Base-by-base conservation (phyloP, 1,140 invertebrate species). In the Plectrocnemia conspersa region DNA sequence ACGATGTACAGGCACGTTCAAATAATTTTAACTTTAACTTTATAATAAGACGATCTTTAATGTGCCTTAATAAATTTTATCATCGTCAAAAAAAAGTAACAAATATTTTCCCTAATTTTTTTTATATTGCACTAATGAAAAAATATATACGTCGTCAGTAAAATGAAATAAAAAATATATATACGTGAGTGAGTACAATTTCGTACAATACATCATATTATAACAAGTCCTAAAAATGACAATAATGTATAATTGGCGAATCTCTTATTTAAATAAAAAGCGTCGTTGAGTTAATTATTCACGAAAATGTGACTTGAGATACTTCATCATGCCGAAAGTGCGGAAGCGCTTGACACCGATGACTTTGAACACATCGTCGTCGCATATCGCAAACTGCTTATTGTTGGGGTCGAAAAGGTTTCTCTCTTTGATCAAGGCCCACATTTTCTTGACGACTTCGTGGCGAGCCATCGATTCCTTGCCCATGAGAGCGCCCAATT, bases 271-370 rank as follows among this genome's bases (percentile, higher is more conserved):
- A n/a, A n/a, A n/a, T n/a, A n/a, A n/a, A n/a, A n/a, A 40, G 42
- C 9, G 18, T 36, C n/a, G n/a, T n/a, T n/a, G n/a, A n/a, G n/a
- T n/a, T n/a, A n/a, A n/a, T 77, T 84, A 84, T 64, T 84, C 82
- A 65, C 87, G 73, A 75, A 96, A 93, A 74, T 96, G 91, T 58
- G 85, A 82, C 73, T 93, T 93, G 55, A 96, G 77, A 71, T 91
- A 91, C 69, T 95, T 95, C 86, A 96, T 91, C 91, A 95, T 95
- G 62, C 89, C 90, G 63, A 93, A 94, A 29, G 88, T 92, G 64
- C 89, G 82, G 80, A 94, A 93, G 58, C 89, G 83, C 68, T 92
- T 91, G 0, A 88, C 84, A 16, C 89, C 91, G 67, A 96, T 89
- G 36, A 96, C 86, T 73, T 91, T 91, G 68, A 87, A 76, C 11